These are phyloP conservation scores for Heliconius hermathena DNA, from an alignment of 1,140 invertebrate species.

Conservation along the genomic window DNA sequence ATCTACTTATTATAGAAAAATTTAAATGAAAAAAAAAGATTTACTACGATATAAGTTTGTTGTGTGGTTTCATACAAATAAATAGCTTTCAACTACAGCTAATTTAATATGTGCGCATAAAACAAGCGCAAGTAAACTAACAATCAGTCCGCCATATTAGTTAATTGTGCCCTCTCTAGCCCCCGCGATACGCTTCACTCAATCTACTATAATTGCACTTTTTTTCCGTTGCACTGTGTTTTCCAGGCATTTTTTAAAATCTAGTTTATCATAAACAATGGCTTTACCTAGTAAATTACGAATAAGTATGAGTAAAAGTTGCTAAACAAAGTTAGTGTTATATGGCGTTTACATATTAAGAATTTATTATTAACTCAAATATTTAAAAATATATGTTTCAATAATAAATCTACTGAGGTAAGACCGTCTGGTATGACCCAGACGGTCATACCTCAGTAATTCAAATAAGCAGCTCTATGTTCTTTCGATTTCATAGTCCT, in stretches of 20 bases:
- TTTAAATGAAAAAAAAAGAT: background rate
- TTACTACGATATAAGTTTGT: background rate
- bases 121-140: conserved; percentile 35
- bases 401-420: too few relatives aligned
- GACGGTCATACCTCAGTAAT: too few relatives aligned
- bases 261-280: conserved; percentile 10
- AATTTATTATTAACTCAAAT: too few relatives aligned
- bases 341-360: background rate
- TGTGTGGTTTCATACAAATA: background rate
- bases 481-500: background rate
- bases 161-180: conserved; percentile 56
- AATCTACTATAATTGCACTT: conserved; percentile 48
- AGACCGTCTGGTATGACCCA: too few relatives aligned
- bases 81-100: conserved; percentile 19
- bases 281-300: background rate
- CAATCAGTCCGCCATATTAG: conserved; percentile 72
- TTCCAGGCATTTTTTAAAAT: conserved; percentile 19
- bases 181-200: conserved; percentile 49
- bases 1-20: background rate
- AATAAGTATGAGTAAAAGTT: background rate
- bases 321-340: background rate
- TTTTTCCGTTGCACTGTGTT: conserved; percentile 36
- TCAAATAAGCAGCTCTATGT: background rate
- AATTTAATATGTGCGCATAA: conserved; percentile 26
- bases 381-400: too few relatives aligned